Evolutionary conservation across 2,797 vertebrate species (phyloP).

Genomic region (Dendrocincla fuliginosa): DNA sequence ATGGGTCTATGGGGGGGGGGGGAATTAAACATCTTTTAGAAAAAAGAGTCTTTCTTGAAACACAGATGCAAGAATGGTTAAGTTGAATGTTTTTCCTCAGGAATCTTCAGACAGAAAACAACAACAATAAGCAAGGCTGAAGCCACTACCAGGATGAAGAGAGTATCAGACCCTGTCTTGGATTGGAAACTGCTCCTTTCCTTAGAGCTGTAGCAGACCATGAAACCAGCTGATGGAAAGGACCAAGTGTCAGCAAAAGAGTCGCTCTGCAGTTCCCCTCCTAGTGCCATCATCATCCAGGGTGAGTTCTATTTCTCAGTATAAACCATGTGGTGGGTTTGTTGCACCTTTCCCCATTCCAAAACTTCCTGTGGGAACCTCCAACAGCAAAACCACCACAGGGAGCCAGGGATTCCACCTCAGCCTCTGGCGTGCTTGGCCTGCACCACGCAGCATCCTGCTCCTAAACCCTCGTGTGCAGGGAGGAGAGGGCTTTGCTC

Average conservation of each 20-base stretch:
- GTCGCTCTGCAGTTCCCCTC: background rate
- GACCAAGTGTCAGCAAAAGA: background rate
- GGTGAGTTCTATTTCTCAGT: background rate
- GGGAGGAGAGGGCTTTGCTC: background rate
- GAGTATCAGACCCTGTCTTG: background rate
- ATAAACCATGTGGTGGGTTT: background rate
- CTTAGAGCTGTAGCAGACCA: background rate
- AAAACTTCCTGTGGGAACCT: background rate
- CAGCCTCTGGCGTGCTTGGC: background rate
- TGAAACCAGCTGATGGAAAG: background rate
- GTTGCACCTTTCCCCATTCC: background rate
- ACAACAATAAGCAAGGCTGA: background rate
- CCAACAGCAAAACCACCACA: background rate
- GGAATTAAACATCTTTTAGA: conserved; percentile 63
- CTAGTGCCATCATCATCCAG: background rate
- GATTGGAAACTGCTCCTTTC: background rate
- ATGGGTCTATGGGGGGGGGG: background rate
- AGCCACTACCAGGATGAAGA: background rate
- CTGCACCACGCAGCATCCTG: background rate
- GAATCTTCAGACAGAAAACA: background rate
- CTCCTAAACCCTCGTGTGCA: background rate
- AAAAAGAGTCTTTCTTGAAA: conserved; percentile 61
- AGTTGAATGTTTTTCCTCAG: conserved; percentile 21
- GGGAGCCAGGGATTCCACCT: background rate
- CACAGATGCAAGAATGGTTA: conserved; percentile 36